Evolutionary conservation across 1,140 invertebrate genomes (phyloP).

Genomic region (Meteorus sp.): DNA sequence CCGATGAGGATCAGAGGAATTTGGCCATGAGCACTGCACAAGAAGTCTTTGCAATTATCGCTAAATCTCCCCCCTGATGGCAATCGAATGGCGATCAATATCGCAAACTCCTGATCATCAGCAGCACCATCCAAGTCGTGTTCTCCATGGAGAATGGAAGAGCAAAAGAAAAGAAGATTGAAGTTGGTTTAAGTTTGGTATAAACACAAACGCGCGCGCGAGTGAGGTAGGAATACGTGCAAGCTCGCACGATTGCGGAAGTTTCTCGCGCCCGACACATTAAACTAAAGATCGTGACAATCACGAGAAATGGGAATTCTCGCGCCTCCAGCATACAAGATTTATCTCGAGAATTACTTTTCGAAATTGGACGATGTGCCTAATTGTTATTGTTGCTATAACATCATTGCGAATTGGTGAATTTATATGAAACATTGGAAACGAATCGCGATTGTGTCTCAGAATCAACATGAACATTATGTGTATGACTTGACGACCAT

Average conservation of each 20-base stretch:
- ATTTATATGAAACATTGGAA: no score
- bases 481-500: neutral
- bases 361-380: neutral
- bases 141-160: neutral
- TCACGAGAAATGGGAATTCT: neutral
- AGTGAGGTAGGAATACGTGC: no score
- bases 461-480: neutral
- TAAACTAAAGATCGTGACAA: neutral
- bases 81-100: slow-evolving; percentile 6
- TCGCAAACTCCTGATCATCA: slow-evolving; percentile 22
- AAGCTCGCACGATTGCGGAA: neutral
- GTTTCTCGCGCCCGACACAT: neutral
- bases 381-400: no score
- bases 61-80: slow-evolving; percentile 16
- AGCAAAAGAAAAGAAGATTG: no score
- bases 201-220: neutral
- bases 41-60: slow-evolving; percentile 34
- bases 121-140: slow-evolving; percentile 7
- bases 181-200: no score
- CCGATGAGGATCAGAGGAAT: slow-evolving; percentile 22
- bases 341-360: neutral
- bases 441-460: no score
- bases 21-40: slow-evolving; percentile 9
- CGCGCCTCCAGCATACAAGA: neutral
- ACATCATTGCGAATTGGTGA: no score